Evolutionary conservation across 2,888 invertebrate species (phyloP), one percentile per base, ranked within the genome.

Genomic region (Anoncus sp.): DNA sequence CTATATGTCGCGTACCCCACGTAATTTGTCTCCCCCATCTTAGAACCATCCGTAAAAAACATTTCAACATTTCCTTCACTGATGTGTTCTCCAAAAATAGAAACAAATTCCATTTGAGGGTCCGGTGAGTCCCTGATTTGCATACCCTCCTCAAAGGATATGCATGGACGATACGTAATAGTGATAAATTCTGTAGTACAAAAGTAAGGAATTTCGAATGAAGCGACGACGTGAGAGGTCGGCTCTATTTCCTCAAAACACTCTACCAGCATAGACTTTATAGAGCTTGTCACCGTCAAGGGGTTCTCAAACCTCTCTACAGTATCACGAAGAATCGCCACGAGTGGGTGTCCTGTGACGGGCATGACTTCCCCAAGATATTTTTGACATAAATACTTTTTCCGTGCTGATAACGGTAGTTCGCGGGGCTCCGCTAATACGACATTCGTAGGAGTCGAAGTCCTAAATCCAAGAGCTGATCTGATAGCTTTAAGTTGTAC

Each of bases 11-110:
- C 53, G n/a, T 53, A 31, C 16, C 53, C 27, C 20, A 47, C 47
- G 12, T 20, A 18, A 1, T 9, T 4, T 10, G 7, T 20, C 7
- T 47, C 6, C 10, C 53, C n/a, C 53, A 27, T 53, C 10, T 24
- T 53, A 6, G 53, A 53, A 5, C 53, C 53, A 14, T 53, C 53
- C 16, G 53, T 53, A 16, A 53, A 53, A 16, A 53, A 53, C 31
- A 27, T 53, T 7, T 53, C 53, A 31, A 16, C 14, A 14, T 51
- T 24, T 51, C 14, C 4, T 14, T 3, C n/a, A 0, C n/a, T 3
- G 5, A 53, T 7, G 14, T n/a, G 3, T 1, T 53, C 53, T 0
- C 16, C 27, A 27, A 53, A 53, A 7, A 27, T 53, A 2, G n/a
- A 6, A n/a, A 53, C n/a, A 16, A 53, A 53, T 9, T 53, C 53